Conservation (phyloP, 2,797 vertebrate genomes). For the Muscicapa striata region DNA sequence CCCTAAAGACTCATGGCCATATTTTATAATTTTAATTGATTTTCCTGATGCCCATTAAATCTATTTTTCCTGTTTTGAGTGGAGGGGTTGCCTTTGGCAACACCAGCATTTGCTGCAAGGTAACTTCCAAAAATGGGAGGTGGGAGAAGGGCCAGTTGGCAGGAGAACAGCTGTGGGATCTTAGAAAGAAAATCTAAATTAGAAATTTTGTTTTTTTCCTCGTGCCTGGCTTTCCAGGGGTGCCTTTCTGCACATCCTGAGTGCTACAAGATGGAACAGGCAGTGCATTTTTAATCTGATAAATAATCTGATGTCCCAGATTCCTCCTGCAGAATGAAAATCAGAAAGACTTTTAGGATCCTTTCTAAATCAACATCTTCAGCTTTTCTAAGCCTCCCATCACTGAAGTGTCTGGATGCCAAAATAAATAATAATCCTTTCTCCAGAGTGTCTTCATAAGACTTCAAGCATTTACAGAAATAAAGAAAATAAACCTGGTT, state of each 20-base stretch:
- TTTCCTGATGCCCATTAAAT: background rate
- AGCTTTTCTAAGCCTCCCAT: background rate
- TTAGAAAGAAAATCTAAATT: background rate
- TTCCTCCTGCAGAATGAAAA: conserved; percentile 14
- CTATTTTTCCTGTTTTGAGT: background rate
- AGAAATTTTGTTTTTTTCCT: background rate
- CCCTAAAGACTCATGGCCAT: background rate
- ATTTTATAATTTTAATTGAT: background rate
- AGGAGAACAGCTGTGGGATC: background rate
- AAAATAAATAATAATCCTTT: conserved; percentile 54
- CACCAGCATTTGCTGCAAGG: background rate
- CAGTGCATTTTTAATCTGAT: background rate
- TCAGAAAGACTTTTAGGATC: background rate
- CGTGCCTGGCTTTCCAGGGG: background rate
- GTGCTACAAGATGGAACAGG: background rate
- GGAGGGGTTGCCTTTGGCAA: background rate
- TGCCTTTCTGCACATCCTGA: background rate
- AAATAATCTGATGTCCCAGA: conserved; percentile 22
- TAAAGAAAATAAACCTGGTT: conserved; percentile 63
- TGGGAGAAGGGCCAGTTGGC: background rate
- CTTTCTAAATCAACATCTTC: conserved; percentile 25
- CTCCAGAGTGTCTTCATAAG: conserved; percentile 43
- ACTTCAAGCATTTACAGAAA: conserved; percentile 43
- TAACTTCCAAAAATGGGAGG: background rate
- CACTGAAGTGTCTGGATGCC: background rate